Base-by-base conservation (phyloP, 2,888 invertebrate genomes). In the Drosophila parthenogenetica region DNA sequence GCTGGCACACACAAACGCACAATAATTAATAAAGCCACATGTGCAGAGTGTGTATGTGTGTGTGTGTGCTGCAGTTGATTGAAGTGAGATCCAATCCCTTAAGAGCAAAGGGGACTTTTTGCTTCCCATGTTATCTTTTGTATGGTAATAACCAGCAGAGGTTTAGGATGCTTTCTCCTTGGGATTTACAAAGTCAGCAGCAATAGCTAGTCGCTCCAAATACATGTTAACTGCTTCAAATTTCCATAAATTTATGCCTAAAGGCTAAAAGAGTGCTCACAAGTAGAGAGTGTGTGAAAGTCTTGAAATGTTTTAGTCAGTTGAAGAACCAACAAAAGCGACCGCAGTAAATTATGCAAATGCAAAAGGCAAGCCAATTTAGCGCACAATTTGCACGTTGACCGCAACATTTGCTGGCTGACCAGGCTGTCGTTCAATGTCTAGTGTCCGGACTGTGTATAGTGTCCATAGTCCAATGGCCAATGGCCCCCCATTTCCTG, bases 301-400 rank as follows among this genome's bases (percentile, higher is more conserved):
- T 40, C 17, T 62, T 53, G 48, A 53, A 48, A 39, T 58, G 40
- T 13, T 40, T 45, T 37, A 22, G 40, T 39, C 42, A 59, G 42
- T 40, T 39, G 46, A 17, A 42, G 50, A 40, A 17, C 10, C 32
- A 51, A 57, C 22, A 70, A 71, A 54, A 46, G 53, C 60, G 63
- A 71, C 74, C 74, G 71, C 74, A 68, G 68, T 71, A 68, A 71
- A 75, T 75, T 75, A 75, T 75, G 74, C 72, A 75, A 75, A 75
- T 75, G 54, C 63, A 74, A 71, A 71, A 72, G 72, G 69, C 78
- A 79, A 72, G 69, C 40, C 73, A 78, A 78, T 75, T 71, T 77
- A 58, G 77, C 73, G 73, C 73, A 71, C 79, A 82, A 81, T 82
- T 82, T 81, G 82, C 83, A 85, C 77, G 70, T 71, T 71, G 65